Base-by-base conservation (phyloP, 1,140 invertebrate species). In the Lerema accius region DNA sequence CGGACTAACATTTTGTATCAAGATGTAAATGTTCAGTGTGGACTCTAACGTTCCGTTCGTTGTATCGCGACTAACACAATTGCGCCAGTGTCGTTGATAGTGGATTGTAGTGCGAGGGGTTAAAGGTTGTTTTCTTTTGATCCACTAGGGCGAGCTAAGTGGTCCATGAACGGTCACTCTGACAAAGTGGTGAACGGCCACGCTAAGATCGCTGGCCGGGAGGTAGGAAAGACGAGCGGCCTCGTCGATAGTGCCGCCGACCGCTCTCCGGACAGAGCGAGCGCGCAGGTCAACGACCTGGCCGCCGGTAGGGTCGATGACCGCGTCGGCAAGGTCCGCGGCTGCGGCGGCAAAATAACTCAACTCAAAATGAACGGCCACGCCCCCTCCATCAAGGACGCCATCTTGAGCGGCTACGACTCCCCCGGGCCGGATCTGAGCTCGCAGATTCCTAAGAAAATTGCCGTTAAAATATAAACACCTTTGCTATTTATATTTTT, bases 401-500 rank as follows among this genome's bases (percentile, higher is more conserved):
- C 40, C 37, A 40, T 49, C 13, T 16, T 82, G 17, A 62, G 66
- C 17, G 65, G 72, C 35, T 78, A 67, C 63, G 73, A 78, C 61
- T 78, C 70, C 45, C 75, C 78, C 63, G 71, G 72, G 59, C 70
- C 76, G 32, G 77, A 84, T 78, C 72, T 83, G 71, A 65, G 73
- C 45, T 71, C 85, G 82, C 85, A 88, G 84, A 88, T 87, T 67
- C 75, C 73, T 65, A 90, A 88, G 77, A 78, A 76, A 62, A 84
- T 88, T 59, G 85, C 87, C 60, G 68, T 90, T 69, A 88, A 88
- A 71, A 87, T 81, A 45, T 80, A 78, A 76, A 56, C 46, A 17
- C 1, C 23, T 56, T 60, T 61, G 51, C 58, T 69, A 65, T 69
- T 69, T 74, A 48, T 71, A 65, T 63, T 55, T 72, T 78, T 76